phyloP scores from a whole-genome alignment of 2,797 vertebrate genomes.

The Notolepis coatsorum region DNA sequence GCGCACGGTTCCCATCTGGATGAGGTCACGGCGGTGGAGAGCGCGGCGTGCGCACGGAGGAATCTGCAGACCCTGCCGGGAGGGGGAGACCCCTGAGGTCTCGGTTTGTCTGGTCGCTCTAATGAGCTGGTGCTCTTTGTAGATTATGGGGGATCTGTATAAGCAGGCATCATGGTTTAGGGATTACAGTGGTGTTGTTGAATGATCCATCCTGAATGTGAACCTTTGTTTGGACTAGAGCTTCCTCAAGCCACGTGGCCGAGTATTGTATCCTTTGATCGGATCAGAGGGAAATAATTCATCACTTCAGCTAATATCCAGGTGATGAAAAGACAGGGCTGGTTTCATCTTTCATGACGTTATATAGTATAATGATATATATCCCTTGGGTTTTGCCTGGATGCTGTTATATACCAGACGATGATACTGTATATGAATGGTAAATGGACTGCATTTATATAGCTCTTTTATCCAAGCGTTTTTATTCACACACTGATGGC shows the following conservation, averaged over 20 bases:
- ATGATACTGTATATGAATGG: too few relatives aligned
- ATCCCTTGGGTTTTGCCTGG: too few relatives aligned
- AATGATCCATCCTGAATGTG: constrained; percentile 34
- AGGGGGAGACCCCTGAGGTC: constrained; percentile 19
- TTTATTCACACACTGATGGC: too few relatives aligned
- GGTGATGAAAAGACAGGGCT: neutral
- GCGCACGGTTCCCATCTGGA: constrained; percentile 20
- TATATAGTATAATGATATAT: neutral
- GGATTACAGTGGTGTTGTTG: constrained; percentile 33
- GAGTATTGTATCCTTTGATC: constrained; percentile 14
- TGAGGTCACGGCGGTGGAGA: neutral
- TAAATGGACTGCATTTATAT: too few relatives aligned
- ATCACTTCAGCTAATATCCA: neutral
- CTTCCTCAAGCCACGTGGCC: constrained; percentile 11
- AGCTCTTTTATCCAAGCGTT: too few relatives aligned
- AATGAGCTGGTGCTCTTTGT: constrained; percentile 47
- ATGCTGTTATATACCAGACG: too few relatives aligned
- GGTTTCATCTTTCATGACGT: neutral
- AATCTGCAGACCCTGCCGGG: neutral
- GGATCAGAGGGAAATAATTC: constrained; percentile 23
- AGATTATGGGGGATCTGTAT: constrained; percentile 52
- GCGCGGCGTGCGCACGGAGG: neutral
- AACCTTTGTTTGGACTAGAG: constrained; percentile 17
- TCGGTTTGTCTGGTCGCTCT: constrained; percentile 34
- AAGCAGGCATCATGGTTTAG: constrained; percentile 23